Percentiles rank a stretch among this genome's conserved stretches.
These are phyloP conservation scores for Syrista parreyssii DNA, from an alignment of 2,888 invertebrate species.

Conservation along the genomic window DNA sequence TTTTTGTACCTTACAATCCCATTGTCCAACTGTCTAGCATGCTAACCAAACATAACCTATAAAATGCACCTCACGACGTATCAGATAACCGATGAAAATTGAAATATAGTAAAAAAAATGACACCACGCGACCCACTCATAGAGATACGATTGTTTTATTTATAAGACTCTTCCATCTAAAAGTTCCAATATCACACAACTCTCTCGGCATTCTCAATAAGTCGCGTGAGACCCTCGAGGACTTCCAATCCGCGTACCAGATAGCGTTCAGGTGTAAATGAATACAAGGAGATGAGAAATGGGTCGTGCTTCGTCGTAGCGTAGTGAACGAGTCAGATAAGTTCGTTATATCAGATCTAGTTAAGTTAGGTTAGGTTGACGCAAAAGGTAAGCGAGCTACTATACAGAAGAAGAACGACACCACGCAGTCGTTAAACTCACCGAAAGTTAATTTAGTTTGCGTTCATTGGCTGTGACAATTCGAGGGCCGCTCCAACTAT, in stretches of 20 bases:
- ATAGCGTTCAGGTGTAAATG: neutral
- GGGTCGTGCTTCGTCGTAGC: neutral
- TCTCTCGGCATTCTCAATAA: neutral
- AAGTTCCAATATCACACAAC: neutral
- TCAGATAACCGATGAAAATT: neutral
- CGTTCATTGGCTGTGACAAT: constrained; percentile 8
- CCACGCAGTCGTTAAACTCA: constrained; percentile 4
- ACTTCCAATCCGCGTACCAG: neutral
- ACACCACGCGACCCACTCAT: neutral
- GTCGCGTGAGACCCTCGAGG: neutral
- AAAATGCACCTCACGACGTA: neutral
- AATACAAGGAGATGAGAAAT: neutral
- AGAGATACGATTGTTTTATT: neutral
- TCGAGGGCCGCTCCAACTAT: neutral
- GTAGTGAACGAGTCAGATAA: neutral
- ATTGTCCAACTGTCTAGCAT: neutral
- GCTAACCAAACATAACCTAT: neutral
- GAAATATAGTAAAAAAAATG: neutral
- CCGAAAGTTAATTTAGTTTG: constrained; percentile 1
- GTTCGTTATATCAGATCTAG: neutral
- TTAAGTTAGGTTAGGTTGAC: neutral
- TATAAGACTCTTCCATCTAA: neutral
- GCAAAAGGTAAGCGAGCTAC: neutral
- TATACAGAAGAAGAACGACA: neutral
- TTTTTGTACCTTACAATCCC: neutral